Evolutionary conservation across 2,888 invertebrate genomes (phyloP).

Genomic region (Danaus chrysippus): DNA sequence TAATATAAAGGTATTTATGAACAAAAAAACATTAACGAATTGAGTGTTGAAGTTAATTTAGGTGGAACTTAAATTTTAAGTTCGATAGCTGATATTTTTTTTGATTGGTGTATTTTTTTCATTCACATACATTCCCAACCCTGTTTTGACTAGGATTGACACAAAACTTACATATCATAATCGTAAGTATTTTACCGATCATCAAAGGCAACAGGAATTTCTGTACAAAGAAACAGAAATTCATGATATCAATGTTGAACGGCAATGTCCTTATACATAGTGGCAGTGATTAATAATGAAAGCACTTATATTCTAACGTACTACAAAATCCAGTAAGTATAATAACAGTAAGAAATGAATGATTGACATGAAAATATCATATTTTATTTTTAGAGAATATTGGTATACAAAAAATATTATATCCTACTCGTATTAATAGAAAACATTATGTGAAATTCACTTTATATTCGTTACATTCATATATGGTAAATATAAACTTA

Average conservation of each 20-base stretch:
- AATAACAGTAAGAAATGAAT: background rate
- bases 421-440: background rate
- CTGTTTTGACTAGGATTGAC: slow-evolving; percentile 77
- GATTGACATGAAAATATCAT: background rate
- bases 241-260: slow-evolving; percentile 36
- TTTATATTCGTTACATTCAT: background rate
- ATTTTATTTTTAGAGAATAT: slow-evolving; percentile 7
- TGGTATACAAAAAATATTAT: slow-evolving; percentile 13
- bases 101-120: background rate
- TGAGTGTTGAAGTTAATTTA: background rate
- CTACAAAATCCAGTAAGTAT: slow-evolving; percentile 7
- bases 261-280: slow-evolving; percentile 41
- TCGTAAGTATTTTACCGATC: slow-evolving; percentile 36
- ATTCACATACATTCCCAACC: slow-evolving; percentile 54
- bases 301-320: slow-evolving; percentile 25
- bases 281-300: slow-evolving; percentile 65
- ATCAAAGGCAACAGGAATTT: slow-evolving; percentile 13
- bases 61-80: background rate
- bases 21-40: too few species aligned
- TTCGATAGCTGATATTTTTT: slow-evolving; percentile 3
- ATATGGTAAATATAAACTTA: background rate
- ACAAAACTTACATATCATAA: slow-evolving; percentile 40
- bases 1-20: too few species aligned
- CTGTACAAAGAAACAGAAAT: slow-evolving; percentile 25
- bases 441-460: background rate